These are phyloP conservation scores for Syrrhaptes paradoxus DNA, from an alignment of 2,113 vertebrate species.

Conservation along the genomic window DNA sequence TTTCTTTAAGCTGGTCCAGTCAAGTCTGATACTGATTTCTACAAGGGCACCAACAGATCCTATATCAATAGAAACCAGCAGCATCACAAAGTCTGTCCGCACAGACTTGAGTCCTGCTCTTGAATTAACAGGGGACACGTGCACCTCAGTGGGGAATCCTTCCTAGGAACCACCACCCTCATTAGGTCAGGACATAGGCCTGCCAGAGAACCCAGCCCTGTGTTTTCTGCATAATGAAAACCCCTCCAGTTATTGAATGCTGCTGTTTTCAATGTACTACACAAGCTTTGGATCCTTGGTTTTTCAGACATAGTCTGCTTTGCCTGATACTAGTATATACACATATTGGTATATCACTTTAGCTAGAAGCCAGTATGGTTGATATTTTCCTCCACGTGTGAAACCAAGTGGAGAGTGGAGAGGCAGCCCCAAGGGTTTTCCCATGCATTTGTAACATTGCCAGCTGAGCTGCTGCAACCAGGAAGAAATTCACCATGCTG, in stretches of 20 bases:
- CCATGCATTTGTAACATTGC: not conserved
- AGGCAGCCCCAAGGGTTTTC: not conserved
- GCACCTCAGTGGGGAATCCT: not conserved
- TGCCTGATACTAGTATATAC: not conserved
- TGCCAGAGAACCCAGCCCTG: not conserved
- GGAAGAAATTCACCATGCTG: not conserved
- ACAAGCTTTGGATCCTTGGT: not conserved
- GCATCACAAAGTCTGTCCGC: not conserved
- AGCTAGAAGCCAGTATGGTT: fast-evolving
- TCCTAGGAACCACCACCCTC: not conserved
- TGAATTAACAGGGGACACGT: not conserved
- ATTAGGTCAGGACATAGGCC: not conserved
- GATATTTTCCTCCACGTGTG: not conserved
- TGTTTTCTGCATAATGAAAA: not conserved
- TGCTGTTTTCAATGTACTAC: not conserved
- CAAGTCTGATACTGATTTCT: not conserved
- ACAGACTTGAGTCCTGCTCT: not conserved
- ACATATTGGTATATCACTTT: not conserved
- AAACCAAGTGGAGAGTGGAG: not conserved
- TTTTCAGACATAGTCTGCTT: not conserved
- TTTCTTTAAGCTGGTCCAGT: not conserved
- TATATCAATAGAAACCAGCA: not conserved
- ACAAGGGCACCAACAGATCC: not conserved
- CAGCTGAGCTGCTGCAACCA: not conserved
- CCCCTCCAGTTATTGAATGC: not conserved